Conservation (phyloP, 2,797 vertebrate species). For the Channa striata region DNA sequence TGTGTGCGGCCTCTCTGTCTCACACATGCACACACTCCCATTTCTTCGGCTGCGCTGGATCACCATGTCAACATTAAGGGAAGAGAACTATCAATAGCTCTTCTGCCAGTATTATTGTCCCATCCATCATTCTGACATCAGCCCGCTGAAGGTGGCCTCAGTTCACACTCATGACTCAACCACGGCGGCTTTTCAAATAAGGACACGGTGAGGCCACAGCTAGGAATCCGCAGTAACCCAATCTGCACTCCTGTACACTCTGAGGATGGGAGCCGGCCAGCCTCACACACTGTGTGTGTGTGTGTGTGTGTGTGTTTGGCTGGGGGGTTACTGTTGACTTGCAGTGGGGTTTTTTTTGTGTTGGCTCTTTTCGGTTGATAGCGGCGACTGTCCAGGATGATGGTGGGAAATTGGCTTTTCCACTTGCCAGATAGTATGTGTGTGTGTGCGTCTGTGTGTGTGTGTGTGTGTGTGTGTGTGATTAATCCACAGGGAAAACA, state of each 20-base stretch:
- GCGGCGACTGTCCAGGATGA: slow-evolving; percentile 51
- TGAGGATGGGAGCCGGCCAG: slow-evolving; percentile 45
- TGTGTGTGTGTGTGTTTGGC: slow-evolving; percentile 17
- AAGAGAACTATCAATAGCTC: slow-evolving; percentile 70
- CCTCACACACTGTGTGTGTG: slow-evolving; percentile 26
- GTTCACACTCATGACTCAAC: slow-evolving; percentile 65
- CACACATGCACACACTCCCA: slow-evolving; percentile 13
- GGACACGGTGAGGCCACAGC: slow-evolving; percentile 64
- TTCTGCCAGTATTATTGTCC: slow-evolving; percentile 68
- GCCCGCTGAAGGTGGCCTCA: slow-evolving; percentile 68
- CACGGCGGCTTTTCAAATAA: slow-evolving; percentile 54
- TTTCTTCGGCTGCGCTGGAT: slow-evolving; percentile 41
- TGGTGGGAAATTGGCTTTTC: slow-evolving; percentile 60
- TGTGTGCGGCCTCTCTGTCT: slow-evolving; percentile 9
- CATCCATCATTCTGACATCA: slow-evolving; percentile 74
- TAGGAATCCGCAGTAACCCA: slow-evolving; percentile 68
- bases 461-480: slow-evolving; percentile 30
- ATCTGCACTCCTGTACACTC: slow-evolving; percentile 59
- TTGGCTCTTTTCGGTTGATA: slow-evolving; percentile 60
- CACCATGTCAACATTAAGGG: slow-evolving; percentile 61
- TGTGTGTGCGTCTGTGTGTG: not conserved
- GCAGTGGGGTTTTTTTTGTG: slow-evolving; percentile 62
- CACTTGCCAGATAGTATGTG: slow-evolving; percentile 1
- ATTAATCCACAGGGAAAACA: slow-evolving; percentile 48
- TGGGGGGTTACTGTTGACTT: slow-evolving; percentile 40